Base-by-base conservation (phyloP, 2,113 vertebrate species). In the Sitta europaea region DNA sequence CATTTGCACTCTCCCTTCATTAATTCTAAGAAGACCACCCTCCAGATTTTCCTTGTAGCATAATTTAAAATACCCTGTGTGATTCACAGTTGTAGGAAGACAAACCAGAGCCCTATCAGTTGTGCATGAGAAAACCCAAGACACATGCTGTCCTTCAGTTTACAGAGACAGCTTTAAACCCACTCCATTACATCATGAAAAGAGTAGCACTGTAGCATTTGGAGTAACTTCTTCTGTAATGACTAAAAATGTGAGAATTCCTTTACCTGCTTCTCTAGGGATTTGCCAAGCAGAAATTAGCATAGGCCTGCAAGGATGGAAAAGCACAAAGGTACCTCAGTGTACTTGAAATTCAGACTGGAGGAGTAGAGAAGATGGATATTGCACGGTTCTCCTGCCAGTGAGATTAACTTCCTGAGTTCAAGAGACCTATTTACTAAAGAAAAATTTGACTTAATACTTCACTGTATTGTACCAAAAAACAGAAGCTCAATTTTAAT, bases 1-100 rank as follows among this genome's bases (percentile, higher is more conserved):
- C 6, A 7, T 50, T 85, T 61, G 10, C 4, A 43, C 5, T 79
- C 20, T 20, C 9, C 19, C 23, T 86, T 21, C 23, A 42, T 4
- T 24, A 73, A 27, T 38, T 33, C 14, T 76, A 29, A 29, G n/a
- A 21, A 73, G 17, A 51, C 0, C 0, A 1, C 1, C n/a, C 8
- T 55, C 27, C 47, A 88, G 21, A 38, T 71, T 66, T 86, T 9
- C 9, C 28, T 72, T 63, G 33, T 80, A 35, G 27, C 14, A 84
- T 77, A 62, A 74, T 47, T 66, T 86, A 73, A 82, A 83, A 54
- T 33, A 93, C 11, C 8, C 10, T 7, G 5, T 70, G 31, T 6
- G 27, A 12, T 0, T 2, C 5, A 55, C 33, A 79, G 24, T 6
- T 40, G 33, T 47, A 77, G 35, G 17, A 76, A 92, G 79, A 70